phyloP scores from a whole-genome alignment of 2,113 vertebrate species.

The Cheirogaleus medius region DNA sequence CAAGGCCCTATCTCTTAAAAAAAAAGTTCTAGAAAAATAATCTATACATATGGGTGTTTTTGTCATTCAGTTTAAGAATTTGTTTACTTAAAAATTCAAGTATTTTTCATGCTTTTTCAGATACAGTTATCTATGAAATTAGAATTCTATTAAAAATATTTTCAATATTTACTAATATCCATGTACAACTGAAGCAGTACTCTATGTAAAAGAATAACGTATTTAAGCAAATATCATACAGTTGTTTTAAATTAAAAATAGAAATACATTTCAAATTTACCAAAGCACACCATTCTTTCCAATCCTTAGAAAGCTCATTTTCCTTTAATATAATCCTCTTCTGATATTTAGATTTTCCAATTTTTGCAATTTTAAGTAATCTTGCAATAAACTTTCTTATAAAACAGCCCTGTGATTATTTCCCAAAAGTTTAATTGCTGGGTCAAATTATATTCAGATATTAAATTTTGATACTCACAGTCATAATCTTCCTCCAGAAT shows the following conservation, averaged over 20 bases:
- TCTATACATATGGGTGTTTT: not conserved
- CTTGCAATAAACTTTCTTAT: not conserved
- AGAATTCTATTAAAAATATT: not conserved
- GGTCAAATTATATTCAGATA: not conserved
- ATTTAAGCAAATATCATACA: not conserved
- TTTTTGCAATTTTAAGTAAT: not conserved
- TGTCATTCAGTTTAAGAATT: not conserved
- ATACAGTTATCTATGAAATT: not conserved
- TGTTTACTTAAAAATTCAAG: not conserved
- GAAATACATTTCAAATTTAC: not conserved
- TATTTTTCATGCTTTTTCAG: not conserved
- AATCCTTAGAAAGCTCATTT: constrained; percentile 19
- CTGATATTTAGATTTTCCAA: not conserved
- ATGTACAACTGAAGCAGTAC: not conserved
- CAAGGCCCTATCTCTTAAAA: too few relatives aligned
- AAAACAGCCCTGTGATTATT: not conserved
- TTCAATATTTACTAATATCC: not conserved
- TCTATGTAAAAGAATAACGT: not conserved
- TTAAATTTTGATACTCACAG: not conserved
- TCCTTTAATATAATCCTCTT: not conserved
- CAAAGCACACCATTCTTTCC: not conserved
- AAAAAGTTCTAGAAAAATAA: not conserved
- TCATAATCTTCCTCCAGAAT: not conserved
- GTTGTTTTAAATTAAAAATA: not conserved
- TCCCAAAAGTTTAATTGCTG: not conserved